Conservation (phyloP, 2,888 invertebrate genomes). For the Oligia strigilis region DNA sequence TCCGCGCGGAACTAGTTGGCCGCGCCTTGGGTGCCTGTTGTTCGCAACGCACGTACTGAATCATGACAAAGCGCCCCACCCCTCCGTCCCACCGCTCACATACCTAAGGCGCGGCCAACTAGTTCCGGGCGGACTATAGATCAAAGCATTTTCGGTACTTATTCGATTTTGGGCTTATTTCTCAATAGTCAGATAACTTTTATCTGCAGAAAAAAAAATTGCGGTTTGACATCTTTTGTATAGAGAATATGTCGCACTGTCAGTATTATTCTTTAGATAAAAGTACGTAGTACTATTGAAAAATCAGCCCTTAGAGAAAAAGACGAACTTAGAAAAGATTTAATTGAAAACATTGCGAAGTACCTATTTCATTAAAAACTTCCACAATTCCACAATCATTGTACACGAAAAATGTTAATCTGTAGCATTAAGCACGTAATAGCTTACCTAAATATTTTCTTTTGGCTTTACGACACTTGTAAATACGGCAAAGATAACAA, state of each 20-base stretch:
- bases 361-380: constrained; percentile 3
- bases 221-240: not conserved
- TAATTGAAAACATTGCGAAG: not conserved
- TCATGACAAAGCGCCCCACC: too few species aligned
- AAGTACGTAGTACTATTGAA: not conserved
- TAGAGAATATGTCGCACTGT: not conserved
- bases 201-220: not conserved
- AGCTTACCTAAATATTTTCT: constrained; percentile 63
- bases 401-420: constrained; percentile 42
- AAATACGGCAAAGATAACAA: constrained; percentile 62
- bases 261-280: not conserved
- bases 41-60: too few species aligned
- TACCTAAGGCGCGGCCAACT: too few species aligned
- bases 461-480: constrained; percentile 48
- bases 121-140: too few species aligned
- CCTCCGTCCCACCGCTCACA: too few species aligned
- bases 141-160: not conserved
- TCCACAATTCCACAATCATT: constrained; percentile 12
- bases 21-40: too few species aligned
- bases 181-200: too few species aligned
- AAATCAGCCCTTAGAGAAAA: not conserved
- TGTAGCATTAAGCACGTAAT: constrained; percentile 44
- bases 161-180: not conserved
- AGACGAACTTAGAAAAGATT: not conserved
- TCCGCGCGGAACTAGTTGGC: too few species aligned